phyloP scores from a whole-genome alignment of 2,888 invertebrate genomes.

The Plebejus argus region DNA sequence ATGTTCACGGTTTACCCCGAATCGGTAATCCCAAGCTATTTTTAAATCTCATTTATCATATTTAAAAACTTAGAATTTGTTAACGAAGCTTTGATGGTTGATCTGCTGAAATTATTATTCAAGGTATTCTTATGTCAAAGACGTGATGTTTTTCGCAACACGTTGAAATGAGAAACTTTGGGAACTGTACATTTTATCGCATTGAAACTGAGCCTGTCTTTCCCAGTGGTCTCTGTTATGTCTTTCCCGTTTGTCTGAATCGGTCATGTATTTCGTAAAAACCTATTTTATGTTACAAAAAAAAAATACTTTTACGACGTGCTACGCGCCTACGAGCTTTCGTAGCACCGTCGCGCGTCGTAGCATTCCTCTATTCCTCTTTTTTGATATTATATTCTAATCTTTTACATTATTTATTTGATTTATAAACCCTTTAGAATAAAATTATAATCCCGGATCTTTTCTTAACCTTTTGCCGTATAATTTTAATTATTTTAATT shows the following conservation, averaged over 20 bases:
- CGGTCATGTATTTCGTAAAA: background rate
- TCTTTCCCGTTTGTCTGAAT: too few relatives aligned
- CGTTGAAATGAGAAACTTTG: too few relatives aligned
- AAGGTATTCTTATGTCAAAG: background rate
- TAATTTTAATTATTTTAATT: slow-evolving; percentile 38
- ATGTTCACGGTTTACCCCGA: background rate
- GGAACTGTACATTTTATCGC: too few relatives aligned
- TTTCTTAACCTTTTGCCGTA: slow-evolving; percentile 35
- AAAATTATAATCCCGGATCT: slow-evolving; percentile 39
- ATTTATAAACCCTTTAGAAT: background rate
- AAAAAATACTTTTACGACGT: background rate
- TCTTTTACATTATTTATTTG: background rate
- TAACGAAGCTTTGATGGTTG: background rate
- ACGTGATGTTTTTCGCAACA: background rate
- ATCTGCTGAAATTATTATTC: background rate
- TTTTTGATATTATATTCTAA: background rate
- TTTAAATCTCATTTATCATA: background rate
- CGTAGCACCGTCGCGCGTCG: background rate
- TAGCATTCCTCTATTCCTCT: background rate
- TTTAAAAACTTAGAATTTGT: background rate
- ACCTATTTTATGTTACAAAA: background rate
- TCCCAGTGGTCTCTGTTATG: too few relatives aligned
- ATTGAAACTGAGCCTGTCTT: too few relatives aligned
- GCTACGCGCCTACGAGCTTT: background rate
- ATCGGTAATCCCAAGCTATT: background rate